Percentiles rank a stretch among this genome's conserved stretches.
Conservation (phyloP, 2,113 vertebrate species). For the Platysternon megacephalum region DNA sequence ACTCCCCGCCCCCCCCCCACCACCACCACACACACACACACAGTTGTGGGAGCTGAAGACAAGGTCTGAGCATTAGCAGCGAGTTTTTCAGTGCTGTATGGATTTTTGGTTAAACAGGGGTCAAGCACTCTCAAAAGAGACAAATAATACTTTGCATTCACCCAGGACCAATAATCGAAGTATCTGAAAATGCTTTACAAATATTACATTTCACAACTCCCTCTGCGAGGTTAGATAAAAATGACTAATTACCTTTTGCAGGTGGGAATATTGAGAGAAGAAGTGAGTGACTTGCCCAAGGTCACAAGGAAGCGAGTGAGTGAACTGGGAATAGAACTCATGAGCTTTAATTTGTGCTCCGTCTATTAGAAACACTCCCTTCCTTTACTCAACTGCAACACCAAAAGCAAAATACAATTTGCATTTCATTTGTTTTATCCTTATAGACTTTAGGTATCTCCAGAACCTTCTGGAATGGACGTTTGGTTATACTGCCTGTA, state of each 20-base stretch:
- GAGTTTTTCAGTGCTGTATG: fast-evolving
- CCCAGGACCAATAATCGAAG: not conserved
- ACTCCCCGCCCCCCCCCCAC: not conserved
- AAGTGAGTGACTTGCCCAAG: not conserved
- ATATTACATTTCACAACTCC: fast-evolving
- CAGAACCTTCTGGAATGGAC: not conserved
- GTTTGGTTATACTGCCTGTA: not conserved
- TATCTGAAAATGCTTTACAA: not conserved
- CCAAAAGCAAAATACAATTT: not conserved
- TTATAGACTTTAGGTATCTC: not conserved
- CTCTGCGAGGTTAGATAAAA: not conserved
- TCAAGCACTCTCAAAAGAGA: not conserved
- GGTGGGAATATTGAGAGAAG: not conserved
- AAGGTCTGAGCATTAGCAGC: not conserved
- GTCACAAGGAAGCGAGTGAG: not conserved
- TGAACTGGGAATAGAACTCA: not conserved
- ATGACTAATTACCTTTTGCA: not conserved
- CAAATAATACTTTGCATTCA: not conserved
- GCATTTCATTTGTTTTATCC: not conserved
- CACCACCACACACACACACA: too few relatives aligned
- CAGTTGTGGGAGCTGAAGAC: fast-evolving
- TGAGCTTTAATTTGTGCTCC: not conserved
- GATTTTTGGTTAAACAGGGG: not conserved
- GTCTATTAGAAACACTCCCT: not conserved
- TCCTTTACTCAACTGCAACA: not conserved